Conservation (phyloP, 2,113 vertebrate species). For the Sphyrna mokarran region DNA sequence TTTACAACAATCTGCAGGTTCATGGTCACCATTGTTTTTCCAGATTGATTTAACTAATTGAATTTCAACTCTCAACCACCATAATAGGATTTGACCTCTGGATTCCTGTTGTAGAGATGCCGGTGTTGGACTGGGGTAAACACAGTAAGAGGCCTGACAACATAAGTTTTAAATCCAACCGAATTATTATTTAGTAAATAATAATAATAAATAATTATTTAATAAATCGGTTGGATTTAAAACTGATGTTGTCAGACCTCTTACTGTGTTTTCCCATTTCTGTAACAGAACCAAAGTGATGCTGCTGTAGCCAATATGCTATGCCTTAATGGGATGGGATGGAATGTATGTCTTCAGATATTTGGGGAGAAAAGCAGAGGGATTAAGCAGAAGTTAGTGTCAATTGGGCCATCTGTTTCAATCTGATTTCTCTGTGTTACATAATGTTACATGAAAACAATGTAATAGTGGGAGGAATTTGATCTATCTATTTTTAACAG, state of each 20-base stretch:
- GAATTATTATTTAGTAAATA: no score
- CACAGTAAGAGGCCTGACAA: no score
- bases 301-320: neutral
- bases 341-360: neutral
- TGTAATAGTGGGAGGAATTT: neutral
- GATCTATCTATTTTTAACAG: neutral
- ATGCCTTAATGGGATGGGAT: neutral
- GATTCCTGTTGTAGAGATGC: no score
- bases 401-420: neutral
- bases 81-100: neutral
- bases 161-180: no score
- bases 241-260: no score
- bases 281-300: neutral
- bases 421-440: neutral
- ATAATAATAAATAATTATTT: no score
- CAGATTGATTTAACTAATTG: neutral
- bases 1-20: neutral
- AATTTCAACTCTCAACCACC: neutral
- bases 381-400: neutral
- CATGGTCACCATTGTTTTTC: neutral
- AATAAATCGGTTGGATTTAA: no score
- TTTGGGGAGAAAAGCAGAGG: neutral
- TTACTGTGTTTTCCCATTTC: no score
- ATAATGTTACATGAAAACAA: neutral
- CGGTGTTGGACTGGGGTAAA: no score